Evolutionary conservation across 2,888 invertebrate genomes (phyloP).

Genomic region (Drosophila neutralis): DNA sequence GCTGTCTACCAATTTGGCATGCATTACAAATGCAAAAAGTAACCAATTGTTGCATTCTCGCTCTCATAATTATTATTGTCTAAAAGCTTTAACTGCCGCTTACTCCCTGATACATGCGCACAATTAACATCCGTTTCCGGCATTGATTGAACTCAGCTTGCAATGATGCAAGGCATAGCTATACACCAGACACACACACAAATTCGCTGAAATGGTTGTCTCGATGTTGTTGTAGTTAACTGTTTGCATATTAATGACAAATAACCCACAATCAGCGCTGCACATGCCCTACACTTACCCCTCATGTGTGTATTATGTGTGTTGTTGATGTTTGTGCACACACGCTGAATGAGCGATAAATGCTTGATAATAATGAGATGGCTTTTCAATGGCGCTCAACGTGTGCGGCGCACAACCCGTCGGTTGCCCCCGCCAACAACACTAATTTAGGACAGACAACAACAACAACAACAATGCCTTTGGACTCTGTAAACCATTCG

Average conservation of each 20-base stretch:
- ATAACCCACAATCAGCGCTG: slow-evolving; percentile 59
- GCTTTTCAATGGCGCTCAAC: slow-evolving; percentile 35
- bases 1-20: slow-evolving; percentile 9
- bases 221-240: slow-evolving; percentile 55
- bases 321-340: slow-evolving; percentile 28
- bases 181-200: slow-evolving; percentile 13
- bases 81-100: slow-evolving; percentile 41
- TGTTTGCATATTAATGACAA: slow-evolving; percentile 77
- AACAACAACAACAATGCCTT: slow-evolving; percentile 13
- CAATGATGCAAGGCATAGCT: slow-evolving; percentile 42
- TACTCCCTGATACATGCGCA: slow-evolving; percentile 57
- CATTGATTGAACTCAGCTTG: slow-evolving; percentile 63
- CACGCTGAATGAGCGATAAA: slow-evolving; percentile 60
- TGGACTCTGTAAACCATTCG: slow-evolving; percentile 25
- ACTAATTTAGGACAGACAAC: slow-evolving; percentile 49
- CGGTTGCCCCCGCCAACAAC: slow-evolving; percentile 6
- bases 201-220: neutral
- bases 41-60: slow-evolving; percentile 8
- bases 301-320: neutral
- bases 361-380: slow-evolving; percentile 65
- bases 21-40: slow-evolving; percentile 16
- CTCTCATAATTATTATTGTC: slow-evolving; percentile 42
- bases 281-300: slow-evolving; percentile 14
- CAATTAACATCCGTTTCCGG: slow-evolving; percentile 80
- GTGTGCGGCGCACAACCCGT: neutral